Conservation (phyloP, 2,113 vertebrate species). For the Megalops atlanticus region DNA sequence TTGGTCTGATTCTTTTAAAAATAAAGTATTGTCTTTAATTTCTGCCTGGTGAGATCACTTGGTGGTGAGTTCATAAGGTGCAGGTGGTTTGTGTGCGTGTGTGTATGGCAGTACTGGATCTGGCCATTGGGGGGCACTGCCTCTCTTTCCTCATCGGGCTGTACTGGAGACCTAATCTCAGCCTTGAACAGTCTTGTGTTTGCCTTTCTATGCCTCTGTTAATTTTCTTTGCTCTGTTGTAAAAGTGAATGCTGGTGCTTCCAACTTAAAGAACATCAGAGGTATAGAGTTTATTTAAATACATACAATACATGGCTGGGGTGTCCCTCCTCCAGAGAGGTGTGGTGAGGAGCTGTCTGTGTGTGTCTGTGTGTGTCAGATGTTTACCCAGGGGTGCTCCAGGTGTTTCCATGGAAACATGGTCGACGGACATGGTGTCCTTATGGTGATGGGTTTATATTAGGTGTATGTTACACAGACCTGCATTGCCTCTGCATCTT, state of each 20-base stretch:
- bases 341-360: slow-evolving; percentile 17
- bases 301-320: background rate
- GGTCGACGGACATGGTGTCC: slow-evolving; percentile 11
- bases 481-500: background rate
- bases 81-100: too few species aligned
- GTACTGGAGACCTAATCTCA: background rate
- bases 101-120: background rate
- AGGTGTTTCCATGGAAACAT: slow-evolving; percentile 27
- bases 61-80: too few species aligned
- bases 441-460: slow-evolving; percentile 12
- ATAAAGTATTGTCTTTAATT: too few species aligned
- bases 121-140: slow-evolving; percentile 17
- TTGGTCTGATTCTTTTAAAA: too few species aligned
- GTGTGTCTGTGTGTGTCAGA: background rate
- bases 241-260: too few species aligned
- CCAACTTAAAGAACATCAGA: too few species aligned
- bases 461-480: background rate
- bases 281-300: too few species aligned
- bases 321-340: background rate
- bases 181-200: background rate
- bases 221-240: background rate
- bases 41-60: too few species aligned
- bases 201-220: background rate
- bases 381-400: slow-evolving; percentile 9
- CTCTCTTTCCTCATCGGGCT: background rate